Percentiles rank a stretch among this genome's conserved stretches.
phyloP scores from a whole-genome alignment of 2,113 vertebrate genomes.

The human region DNA sequence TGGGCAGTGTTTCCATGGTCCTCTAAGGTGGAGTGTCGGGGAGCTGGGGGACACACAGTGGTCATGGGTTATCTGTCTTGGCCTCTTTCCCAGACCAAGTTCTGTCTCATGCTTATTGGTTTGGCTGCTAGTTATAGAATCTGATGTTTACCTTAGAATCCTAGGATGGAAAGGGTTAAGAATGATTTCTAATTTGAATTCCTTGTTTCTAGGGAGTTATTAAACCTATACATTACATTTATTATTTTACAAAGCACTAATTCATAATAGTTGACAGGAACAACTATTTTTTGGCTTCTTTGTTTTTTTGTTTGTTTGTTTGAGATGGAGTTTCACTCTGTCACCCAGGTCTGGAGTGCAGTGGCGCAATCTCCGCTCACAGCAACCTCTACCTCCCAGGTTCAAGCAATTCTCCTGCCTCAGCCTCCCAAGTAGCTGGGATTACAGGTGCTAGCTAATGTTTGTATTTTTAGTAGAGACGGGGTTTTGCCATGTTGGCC shows the following conservation, averaged over 20 bases:
- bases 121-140: neutral
- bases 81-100: neutral
- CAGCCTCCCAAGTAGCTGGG: too few species aligned
- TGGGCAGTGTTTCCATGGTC: neutral
- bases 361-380: too few species aligned
- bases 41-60: neutral
- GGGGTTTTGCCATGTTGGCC: too few species aligned
- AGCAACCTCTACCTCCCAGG: too few species aligned
- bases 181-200: neutral
- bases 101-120: neutral
- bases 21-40: neutral
- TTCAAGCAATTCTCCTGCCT: too few species aligned
- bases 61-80: neutral
- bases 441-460: too few species aligned
- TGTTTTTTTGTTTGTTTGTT: neutral
- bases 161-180: neutral
- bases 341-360: too few species aligned
- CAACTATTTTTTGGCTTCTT: neutral
- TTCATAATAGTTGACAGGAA: neutral
- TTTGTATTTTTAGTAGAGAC: too few species aligned
- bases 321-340: too few species aligned
- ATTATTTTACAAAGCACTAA: neutral
- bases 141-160: conserved; percentile 1
- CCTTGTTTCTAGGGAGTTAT: neutral
- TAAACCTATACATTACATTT: neutral